Percentiles rank a stretch among this genome's conserved stretches.
Evolutionary conservation across 2,113 vertebrate species (phyloP).

Genomic region (Brachyhypopomus occidentalis): DNA sequence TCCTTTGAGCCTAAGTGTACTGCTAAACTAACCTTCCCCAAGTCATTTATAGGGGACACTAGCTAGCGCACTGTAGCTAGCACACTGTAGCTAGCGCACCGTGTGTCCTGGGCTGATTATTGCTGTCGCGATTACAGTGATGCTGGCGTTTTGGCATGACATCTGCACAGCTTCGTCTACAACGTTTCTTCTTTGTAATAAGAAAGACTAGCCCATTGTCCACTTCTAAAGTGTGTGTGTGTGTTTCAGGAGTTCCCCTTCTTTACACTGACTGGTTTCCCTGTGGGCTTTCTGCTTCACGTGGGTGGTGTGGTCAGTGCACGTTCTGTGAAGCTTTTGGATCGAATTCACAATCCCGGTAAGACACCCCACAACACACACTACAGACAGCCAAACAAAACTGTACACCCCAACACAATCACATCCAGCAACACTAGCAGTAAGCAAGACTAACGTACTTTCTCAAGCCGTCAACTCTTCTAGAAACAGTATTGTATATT

Average conservation of each 20-base stretch:
- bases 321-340: conserved; percentile 95
- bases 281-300: conserved; percentile 90
- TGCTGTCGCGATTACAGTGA: background rate
- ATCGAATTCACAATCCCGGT: conserved; percentile 99
- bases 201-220: too few relatives aligned
- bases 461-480: too few relatives aligned
- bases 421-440: background rate
- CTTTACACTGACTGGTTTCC: conserved; percentile 93
- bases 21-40: too few relatives aligned
- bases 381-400: background rate
- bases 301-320: conserved; percentile 96
- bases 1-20: too few relatives aligned
- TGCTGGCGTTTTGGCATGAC: background rate
- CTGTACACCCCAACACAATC: background rate
- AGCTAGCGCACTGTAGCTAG: background rate
- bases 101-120: background rate
- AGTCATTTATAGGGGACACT: background rate
- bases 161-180: background rate
- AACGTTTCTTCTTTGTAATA: background rate
- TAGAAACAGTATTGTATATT: too few relatives aligned
- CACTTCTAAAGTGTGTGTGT: conserved; percentile 1
- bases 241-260: conserved; percentile 91
- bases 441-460: too few relatives aligned
- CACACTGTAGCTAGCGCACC: background rate
- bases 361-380: conserved; percentile 53